Evolutionary conservation across 2,797 vertebrate species (phyloP).

Genomic region (Cryptoprocta ferox): DNA sequence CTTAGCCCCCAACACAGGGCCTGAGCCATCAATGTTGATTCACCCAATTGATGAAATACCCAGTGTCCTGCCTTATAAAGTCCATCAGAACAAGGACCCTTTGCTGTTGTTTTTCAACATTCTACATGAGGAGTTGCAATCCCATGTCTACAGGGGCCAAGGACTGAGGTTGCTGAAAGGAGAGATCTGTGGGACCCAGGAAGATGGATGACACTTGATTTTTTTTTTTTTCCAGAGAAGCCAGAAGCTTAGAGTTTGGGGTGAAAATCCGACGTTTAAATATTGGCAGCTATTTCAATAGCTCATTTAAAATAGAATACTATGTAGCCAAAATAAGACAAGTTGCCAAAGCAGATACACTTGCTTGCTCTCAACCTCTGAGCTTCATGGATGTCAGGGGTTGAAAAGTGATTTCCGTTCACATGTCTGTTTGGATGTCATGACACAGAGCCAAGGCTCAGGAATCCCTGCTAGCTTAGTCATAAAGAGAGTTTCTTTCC

Average conservation of each 20-base stretch:
- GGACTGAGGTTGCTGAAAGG: background rate
- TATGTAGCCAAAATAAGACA: background rate
- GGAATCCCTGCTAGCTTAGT: background rate
- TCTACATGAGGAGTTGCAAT: background rate
- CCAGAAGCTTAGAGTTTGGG: background rate
- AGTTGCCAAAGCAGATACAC: background rate
- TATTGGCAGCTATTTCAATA: background rate
- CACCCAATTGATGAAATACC: background rate
- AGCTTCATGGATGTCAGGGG: background rate
- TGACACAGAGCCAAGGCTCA: background rate
- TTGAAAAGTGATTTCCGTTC: background rate
- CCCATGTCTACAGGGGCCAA: background rate
- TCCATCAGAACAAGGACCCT: background rate
- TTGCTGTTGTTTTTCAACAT: background rate
- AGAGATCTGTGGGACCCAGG: background rate
- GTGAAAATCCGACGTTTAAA: background rate
- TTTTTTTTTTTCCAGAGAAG: background rate
- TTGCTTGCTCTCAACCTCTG: background rate
- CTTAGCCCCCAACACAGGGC: background rate
- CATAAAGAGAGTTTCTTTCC: conserved; percentile 1
- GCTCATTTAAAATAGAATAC: background rate
- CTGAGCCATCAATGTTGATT: background rate
- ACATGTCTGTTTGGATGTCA: background rate
- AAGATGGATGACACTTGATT: background rate
- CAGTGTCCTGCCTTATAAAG: background rate